A percentile compares a stretch with the other conserved stretches of the same genome.
These are phyloP conservation scores for Brenthis hecate DNA, from an alignment of 2,888 invertebrate genomes.

Conservation along the genomic window DNA sequence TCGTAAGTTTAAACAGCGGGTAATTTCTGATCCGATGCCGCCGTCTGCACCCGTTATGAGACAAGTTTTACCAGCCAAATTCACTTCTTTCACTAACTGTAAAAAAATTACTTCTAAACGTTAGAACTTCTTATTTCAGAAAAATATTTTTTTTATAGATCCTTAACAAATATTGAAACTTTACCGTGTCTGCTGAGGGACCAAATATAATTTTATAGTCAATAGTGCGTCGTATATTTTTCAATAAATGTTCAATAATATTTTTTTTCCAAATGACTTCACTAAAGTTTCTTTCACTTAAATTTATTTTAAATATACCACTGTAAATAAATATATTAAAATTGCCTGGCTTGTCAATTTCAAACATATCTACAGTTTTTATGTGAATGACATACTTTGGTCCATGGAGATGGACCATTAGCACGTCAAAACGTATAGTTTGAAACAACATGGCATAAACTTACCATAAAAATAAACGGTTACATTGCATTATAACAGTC, in stretches of 20 bases:
- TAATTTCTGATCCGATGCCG: conserved; percentile 97
- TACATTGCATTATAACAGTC: neutral
- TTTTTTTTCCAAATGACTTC: conserved; percentile 28
- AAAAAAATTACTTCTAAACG: conserved; percentile 35
- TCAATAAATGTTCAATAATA: conserved; percentile 15
- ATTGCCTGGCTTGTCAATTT: neutral
- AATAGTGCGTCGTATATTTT: conserved; percentile 35
- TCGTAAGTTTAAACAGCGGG: conserved; percentile 89
- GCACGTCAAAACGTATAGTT: too few species aligned
- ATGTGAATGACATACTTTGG: too few species aligned
- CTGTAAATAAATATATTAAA: conserved; percentile 8
- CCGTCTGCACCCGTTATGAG: conserved; percentile 96
- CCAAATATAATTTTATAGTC: conserved; percentile 50
- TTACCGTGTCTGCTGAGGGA: conserved; percentile 57
- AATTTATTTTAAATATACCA: conserved; percentile 1
- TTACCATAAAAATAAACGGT: neutral
- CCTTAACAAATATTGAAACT: neutral
- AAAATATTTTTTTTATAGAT: neutral
- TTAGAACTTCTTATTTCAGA: neutral
- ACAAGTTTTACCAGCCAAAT: conserved; percentile 90
- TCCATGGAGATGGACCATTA: too few species aligned
- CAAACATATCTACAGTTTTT: neutral
- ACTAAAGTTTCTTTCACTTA: conserved; percentile 30
- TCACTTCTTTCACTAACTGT: conserved; percentile 88
- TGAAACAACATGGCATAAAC: too few species aligned